phyloP scores from a whole-genome alignment of 2,113 vertebrate genomes.

The Archilochus colubris region DNA sequence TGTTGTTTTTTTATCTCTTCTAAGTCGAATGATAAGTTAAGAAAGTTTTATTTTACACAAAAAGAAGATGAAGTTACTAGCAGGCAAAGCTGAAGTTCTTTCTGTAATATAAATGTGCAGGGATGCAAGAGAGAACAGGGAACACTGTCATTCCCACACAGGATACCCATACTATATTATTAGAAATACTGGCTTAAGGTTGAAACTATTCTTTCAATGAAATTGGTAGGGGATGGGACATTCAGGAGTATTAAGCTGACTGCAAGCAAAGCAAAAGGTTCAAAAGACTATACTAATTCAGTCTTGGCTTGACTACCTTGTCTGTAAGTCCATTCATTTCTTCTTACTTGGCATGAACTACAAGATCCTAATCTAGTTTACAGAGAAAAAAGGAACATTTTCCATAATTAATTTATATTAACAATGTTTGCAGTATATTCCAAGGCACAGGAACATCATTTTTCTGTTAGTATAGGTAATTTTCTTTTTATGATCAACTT shows the following conservation, averaged over 20 bases:
- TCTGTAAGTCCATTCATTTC: background rate
- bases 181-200: background rate
- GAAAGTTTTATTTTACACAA: background rate
- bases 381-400: background rate
- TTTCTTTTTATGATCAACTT: constrained; percentile 7
- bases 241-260: background rate
- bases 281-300: background rate
- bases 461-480: background rate
- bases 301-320: background rate
- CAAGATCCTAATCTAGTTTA: background rate
- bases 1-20: background rate
- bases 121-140: background rate
- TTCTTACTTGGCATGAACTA: background rate
- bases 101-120: background rate
- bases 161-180: background rate
- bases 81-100: background rate
- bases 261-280: background rate
- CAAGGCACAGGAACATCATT: background rate
- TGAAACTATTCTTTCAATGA: background rate
- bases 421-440: background rate
- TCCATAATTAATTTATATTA: background rate
- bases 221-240: background rate
- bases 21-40: background rate
- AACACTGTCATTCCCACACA: background rate
- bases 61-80: background rate